Evolutionary conservation across 2,888 invertebrate species (phyloP), one percentile per base, ranked within the genome.

Genomic region (Himalopsyche tibetana): DNA sequence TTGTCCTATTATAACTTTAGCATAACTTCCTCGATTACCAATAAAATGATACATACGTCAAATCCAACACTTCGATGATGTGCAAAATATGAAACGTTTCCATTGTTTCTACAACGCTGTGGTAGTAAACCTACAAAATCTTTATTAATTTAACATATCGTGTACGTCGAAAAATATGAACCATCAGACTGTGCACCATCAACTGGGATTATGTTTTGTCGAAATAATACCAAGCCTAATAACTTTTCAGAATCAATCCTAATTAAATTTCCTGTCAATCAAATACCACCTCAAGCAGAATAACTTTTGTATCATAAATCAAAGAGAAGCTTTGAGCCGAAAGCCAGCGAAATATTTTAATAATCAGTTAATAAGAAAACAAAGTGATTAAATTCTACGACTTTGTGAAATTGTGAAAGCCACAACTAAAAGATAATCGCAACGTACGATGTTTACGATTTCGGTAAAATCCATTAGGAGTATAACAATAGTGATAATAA

Each of bases 221-320:
- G 4, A 45, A 45, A 2, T 45, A 11, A 45, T 45, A 45, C 9
- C 45, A 45, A 11, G 2, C 6, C 45, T 45, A 55, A 55, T 55
- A 55, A 17, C 55, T 55, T 6, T 55, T 17, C 55, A 55, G 55
- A 55, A 55, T 55, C 55, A 55, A 55, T 55, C 55, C 55, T 55
- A 6, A 55, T 11, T 55, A 56, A 56, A 56, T 56, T 56, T 56
- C 56, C n/a, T 63, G 63, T 63, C 63, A 63, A n/a, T 63, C 63
- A 63, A 63, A n/a, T 15, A 63, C 63, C 63, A 19, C 63, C 28
- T 63, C 19, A 8, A 9, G 63, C 63, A 28, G 28, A 63, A 63
- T 63, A 19, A 63, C 63, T 63, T 63, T 63, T 63, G 63, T 28
- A 63, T 63, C 19, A 19, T 63, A 63, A 63, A 63, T 63, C 19